phyloP scores from a whole-genome alignment of 1,140 invertebrate genomes.

The Drosophila sulfurigaster region DNA sequence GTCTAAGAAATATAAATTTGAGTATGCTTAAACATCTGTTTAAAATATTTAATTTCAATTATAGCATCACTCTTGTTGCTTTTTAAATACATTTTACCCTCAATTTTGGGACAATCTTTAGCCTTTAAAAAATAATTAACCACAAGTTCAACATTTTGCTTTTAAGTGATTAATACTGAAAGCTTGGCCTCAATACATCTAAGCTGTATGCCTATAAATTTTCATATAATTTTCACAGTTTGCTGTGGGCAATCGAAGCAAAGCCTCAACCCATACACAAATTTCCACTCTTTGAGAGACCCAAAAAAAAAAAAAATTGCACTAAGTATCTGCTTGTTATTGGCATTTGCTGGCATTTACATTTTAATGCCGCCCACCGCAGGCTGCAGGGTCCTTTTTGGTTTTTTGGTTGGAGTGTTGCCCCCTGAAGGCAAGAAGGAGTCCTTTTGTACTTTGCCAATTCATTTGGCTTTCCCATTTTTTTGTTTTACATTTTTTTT shows the following conservation, averaged over 20 bases:
- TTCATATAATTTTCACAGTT: constrained; percentile 18
- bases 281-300: constrained; percentile 15
- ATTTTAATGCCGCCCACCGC: constrained; percentile 64
- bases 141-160: constrained; percentile 1
- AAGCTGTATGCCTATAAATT: constrained; percentile 18
- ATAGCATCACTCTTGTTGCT: background rate
- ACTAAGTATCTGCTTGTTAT: constrained; percentile 59
- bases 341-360: constrained; percentile 73
- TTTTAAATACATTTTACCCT: constrained; percentile 11
- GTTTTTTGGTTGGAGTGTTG: background rate
- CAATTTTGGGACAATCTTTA: background rate
- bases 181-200: background rate
- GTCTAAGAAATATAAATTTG: background rate
- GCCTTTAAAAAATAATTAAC: constrained; percentile 19
- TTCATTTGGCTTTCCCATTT: constrained; percentile 56
- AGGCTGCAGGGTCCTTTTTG: constrained; percentile 23
- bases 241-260: constrained; percentile 14
- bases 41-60: background rate
- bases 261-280: background rate
- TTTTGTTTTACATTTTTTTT: constrained; percentile 14
- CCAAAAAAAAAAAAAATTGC: constrained; percentile 30
- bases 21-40: too few relatives aligned
- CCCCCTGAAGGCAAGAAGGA: constrained; percentile 34
- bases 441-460: constrained; percentile 68
- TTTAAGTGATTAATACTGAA: constrained; percentile 20